Conservation (phyloP, 1,140 invertebrate genomes). For the Heliothis virescens region DNA sequence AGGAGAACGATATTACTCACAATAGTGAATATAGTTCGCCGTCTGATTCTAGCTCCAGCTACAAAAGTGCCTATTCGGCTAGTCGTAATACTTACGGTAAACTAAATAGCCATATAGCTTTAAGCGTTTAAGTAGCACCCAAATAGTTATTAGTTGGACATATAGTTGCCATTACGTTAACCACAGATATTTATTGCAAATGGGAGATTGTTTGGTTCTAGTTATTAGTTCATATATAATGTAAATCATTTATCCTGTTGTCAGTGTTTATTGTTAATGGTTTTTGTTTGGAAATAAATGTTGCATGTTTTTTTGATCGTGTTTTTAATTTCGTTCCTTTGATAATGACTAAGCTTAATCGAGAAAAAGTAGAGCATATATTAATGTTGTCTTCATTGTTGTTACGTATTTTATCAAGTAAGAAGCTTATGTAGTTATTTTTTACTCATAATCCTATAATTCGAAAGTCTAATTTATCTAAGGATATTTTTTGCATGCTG, state of each 20-base stretch:
- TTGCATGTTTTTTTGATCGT: slow-evolving; percentile 12
- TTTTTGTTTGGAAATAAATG: slow-evolving; percentile 33
- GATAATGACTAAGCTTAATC: too few relatives aligned
- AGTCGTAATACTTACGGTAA: slow-evolving; percentile 62
- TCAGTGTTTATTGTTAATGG: slow-evolving; percentile 17
- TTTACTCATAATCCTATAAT: too few relatives aligned
- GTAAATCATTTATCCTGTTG: background rate
- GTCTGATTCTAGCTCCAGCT: slow-evolving; percentile 63
- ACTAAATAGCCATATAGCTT: slow-evolving; percentile 44
- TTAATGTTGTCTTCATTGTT: background rate
- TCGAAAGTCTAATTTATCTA: too few relatives aligned
- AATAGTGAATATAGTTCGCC: slow-evolving; percentile 69
- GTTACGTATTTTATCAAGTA: too few relatives aligned
- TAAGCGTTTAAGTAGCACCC: slow-evolving; percentile 22
- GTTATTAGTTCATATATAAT: slow-evolving; percentile 1
- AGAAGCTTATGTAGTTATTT: too few relatives aligned
- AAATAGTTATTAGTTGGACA: slow-evolving; percentile 23
- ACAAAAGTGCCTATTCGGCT: slow-evolving; percentile 68
- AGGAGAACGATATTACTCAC: slow-evolving; percentile 69
- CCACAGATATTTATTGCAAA: slow-evolving; percentile 40
- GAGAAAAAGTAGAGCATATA: too few relatives aligned
- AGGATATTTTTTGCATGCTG: too few relatives aligned
- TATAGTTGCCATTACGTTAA: slow-evolving; percentile 34
- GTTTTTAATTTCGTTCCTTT: background rate
- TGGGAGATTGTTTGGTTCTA: slow-evolving; percentile 27